These are phyloP conservation scores for Papilio demoleus DNA, from an alignment of 2,888 invertebrate species.

Conservation along the genomic window DNA sequence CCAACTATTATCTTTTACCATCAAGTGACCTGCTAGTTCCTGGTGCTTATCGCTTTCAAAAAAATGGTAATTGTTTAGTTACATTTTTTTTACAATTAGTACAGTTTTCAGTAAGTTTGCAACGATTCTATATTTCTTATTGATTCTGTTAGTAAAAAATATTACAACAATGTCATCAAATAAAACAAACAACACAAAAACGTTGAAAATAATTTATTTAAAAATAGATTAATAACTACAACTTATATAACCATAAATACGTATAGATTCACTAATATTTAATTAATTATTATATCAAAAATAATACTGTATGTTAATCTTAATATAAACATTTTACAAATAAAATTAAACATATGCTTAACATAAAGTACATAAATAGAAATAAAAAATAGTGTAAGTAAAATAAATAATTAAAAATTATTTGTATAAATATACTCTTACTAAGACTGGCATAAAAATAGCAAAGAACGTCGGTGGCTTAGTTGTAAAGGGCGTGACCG, in stretches of 20 bases:
- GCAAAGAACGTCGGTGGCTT: too few species aligned
- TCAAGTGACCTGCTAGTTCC: neutral
- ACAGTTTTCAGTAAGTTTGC: neutral
- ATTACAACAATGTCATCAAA: neutral
- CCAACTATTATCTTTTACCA: neutral
- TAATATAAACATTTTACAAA: neutral
- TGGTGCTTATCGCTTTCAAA: neutral
- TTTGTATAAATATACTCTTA: too few species aligned
- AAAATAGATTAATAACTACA: neutral
- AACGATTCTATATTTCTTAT: neutral
- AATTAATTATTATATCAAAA: slow-evolving; percentile 11
- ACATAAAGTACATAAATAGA: neutral
- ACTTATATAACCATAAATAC: neutral
- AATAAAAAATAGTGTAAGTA: neutral
- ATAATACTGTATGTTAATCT: slow-evolving; percentile 11
- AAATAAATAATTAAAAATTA: too few species aligned
- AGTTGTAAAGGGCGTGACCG: too few species aligned
- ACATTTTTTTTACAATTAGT: neutral
- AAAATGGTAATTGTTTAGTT: neutral
- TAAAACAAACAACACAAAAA: neutral
- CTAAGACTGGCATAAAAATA: too few species aligned
- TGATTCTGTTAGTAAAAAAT: too few species aligned
- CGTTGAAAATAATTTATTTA: neutral
- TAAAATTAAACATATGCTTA: neutral
- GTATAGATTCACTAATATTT: neutral